Percentiles rank a stretch among this genome's conserved stretches.
Conservation (phyloP, 2,888 invertebrate species). For the Protophormia terraenovae region DNA sequence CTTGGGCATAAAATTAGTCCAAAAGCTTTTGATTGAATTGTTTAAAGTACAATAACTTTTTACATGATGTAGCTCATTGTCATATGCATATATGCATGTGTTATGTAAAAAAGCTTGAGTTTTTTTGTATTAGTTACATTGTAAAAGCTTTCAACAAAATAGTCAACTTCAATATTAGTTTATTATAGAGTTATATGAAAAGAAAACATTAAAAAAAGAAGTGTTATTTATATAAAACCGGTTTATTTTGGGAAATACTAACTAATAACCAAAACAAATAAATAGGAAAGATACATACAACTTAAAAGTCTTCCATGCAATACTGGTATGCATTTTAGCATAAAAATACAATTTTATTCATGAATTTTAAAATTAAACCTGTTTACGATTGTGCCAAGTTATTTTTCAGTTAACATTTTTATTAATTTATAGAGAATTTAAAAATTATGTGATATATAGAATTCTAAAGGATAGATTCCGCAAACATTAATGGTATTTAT, state of each 20-base stretch:
- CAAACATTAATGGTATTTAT: too few species aligned
- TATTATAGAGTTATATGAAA: not conserved
- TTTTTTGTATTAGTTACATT: not conserved
- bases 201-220: not conserved
- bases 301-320: constrained; percentile 29
- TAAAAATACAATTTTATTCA: constrained; percentile 20
- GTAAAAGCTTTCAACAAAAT: constrained; percentile 34
- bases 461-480: not conserved
- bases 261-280: constrained; percentile 28
- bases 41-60: not conserved
- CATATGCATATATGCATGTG: not conserved
- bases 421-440: not conserved
- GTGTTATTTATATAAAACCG: constrained; percentile 35
- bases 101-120: not conserved
- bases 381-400: constrained; percentile 32
- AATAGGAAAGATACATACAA: constrained; percentile 7
- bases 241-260: constrained; percentile 22
- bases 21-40: constrained; percentile 45
- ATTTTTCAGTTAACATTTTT: not conserved
- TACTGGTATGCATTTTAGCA: constrained; percentile 42
- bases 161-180: not conserved
- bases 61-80: not conserved
- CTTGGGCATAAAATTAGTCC: not conserved
- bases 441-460: not conserved
- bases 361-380: constrained; percentile 29